Evolutionary conservation across 2,888 invertebrate genomes (phyloP).

Genomic region (Philonicus albiceps): DNA sequence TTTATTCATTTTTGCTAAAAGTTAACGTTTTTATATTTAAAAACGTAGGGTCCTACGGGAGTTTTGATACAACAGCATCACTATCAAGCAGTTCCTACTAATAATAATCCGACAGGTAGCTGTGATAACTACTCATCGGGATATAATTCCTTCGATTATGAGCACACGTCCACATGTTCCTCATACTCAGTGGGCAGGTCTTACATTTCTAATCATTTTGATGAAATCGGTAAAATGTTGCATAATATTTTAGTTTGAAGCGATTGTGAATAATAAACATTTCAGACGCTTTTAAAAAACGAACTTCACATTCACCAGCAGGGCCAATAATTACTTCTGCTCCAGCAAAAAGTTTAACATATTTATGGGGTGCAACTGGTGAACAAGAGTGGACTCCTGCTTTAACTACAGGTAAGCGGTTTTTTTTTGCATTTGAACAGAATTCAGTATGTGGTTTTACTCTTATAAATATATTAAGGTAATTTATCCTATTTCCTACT

Average conservation of each 20-base stretch:
- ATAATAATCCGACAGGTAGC: conserved; percentile 58
- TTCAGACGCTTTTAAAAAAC: conserved; percentile 39
- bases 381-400: conserved; percentile 98
- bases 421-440: background rate
- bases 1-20: background rate
- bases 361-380: conserved; percentile 93
- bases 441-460: background rate
- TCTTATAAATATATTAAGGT: background rate
- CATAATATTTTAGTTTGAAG: background rate
- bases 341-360: conserved; percentile 67
- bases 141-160: conserved; percentile 58
- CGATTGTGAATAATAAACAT: background rate
- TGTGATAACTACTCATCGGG: conserved; percentile 53
- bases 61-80: conserved; percentile 93
- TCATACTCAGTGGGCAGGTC: conserved; percentile 55
- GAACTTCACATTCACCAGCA: conserved; percentile 50
- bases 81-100: conserved; percentile 83
- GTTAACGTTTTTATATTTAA: background rate
- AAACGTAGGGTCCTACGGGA: conserved; percentile 80
- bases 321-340: conserved; percentile 52
- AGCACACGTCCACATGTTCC: conserved; percentile 58
- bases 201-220: conserved; percentile 52
- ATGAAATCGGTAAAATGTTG: conserved; percentile 51
- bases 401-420: conserved; percentile 82
- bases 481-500: background rate